Evolutionary conservation across 2,797 vertebrate species (phyloP), one percentile per base, ranked within the genome.

Genomic region (Siniperca scherzeri): DNA sequence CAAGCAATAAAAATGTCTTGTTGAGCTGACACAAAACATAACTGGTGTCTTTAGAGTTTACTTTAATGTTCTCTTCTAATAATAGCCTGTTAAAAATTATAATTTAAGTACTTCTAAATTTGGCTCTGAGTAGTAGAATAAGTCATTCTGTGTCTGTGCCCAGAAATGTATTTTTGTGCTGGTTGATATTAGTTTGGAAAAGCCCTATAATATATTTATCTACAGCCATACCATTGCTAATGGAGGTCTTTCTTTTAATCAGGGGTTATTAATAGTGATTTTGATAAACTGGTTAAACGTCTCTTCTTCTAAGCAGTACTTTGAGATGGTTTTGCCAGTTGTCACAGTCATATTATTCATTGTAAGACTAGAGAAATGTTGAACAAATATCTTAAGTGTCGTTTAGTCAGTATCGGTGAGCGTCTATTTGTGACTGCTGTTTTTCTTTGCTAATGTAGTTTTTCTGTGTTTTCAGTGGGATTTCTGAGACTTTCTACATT

Each of bases 11-110:
- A 74, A 42, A 70, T 14, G 38, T 48, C 55, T 74, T 25, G 14
- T 76, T 30, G 44, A 74, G 22, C 52, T 42, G n/a, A 2, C 13
- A 19, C 17, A 36, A 27, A 67, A 64, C 55, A 53, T 17, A n/a
- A 46, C 36, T 44, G 9, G 44, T 40, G 42, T 57, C 27, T 36
- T 19, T 0, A 40, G 7, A 48, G 2, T 57, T 72, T 7, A 19
- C 46, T 61, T 78, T 82, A 21, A 56, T 56, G n/a, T 57, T 60
- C 36, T 44, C 16, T 33, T 44, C 68, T 90, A 82, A 78, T 74
- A 70, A 72, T 90, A 88, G 27, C 2, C 40, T 42, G 21, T 62
- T n/a, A 38, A 52, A 81, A 76, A 72, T 22, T 0, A 48, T 64
- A 0, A 53, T 64, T 55, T 30, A 48, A 74, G 5, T 30, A 6